Conservation (phyloP, 2,888 invertebrate species). For the Tenthredo mesomela region DNA sequence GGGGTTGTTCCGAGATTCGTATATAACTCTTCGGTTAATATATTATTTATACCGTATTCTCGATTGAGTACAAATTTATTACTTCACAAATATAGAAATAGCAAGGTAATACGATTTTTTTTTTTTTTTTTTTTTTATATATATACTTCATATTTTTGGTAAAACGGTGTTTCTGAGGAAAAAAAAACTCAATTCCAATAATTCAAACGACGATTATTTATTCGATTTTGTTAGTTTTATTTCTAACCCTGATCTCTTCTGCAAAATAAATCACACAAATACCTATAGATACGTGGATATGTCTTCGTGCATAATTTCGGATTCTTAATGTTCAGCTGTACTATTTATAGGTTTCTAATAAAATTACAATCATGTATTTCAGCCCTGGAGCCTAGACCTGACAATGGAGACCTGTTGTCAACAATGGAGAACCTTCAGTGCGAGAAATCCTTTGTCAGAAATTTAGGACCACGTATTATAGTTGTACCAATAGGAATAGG, state of each 20-base stretch:
- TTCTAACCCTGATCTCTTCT: neutral
- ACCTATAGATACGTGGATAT: neutral
- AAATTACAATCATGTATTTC: slow-evolving; percentile 27
- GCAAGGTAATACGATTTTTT: neutral
- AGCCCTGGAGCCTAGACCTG: neutral
- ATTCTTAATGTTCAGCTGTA: neutral
- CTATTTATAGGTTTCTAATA: slow-evolving; percentile 17
- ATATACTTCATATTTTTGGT: neutral
- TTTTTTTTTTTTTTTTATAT: too few species aligned
- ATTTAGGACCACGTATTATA: slow-evolving; percentile 37
- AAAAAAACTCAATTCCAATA: neutral
- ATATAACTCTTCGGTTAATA: neutral
- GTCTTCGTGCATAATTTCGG: neutral
- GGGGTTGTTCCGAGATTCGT: neutral
- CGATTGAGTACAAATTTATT: neutral
- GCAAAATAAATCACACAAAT: neutral
- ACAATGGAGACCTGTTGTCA: slow-evolving; percentile 73
- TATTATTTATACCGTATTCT: neutral
- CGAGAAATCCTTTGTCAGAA: slow-evolving; percentile 65
- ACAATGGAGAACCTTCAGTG: slow-evolving; percentile 66
- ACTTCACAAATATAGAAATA: neutral
- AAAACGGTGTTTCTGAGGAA: neutral
- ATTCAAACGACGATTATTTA: neutral
- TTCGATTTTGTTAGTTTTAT: neutral
- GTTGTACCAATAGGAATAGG: slow-evolving; percentile 18